Evolutionary conservation across 2,797 vertebrate genomes (phyloP).

Genomic region (Podarcis lilfordi): DNA sequence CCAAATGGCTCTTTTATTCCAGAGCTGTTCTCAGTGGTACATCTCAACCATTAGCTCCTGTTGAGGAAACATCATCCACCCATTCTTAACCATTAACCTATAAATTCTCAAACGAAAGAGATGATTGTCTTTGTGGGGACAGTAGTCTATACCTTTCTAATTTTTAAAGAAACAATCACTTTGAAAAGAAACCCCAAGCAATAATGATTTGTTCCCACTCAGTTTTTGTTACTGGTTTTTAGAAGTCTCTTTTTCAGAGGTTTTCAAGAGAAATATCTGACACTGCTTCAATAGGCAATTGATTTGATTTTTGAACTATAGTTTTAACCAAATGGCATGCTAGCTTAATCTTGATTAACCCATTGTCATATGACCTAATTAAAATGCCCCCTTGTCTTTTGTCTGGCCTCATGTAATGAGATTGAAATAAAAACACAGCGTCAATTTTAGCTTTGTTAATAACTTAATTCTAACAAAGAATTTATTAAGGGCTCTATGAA

Average conservation of each 20-base stretch:
- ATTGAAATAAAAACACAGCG: neutral
- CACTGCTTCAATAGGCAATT: neutral
- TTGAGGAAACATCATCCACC: neutral
- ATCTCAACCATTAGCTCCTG: neutral
- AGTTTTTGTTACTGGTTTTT: neutral
- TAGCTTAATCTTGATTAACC: slow-evolving; percentile 29
- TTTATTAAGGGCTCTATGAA: neutral
- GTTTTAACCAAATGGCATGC: neutral
- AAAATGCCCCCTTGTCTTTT: slow-evolving; percentile 3
- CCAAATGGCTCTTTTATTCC: neutral
- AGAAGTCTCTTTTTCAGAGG: neutral
- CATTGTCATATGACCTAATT: slow-evolving; percentile 15
- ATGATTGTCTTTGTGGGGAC: no score
- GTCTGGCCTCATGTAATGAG: neutral
- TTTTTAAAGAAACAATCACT: neutral
- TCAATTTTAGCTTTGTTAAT: slow-evolving; percentile 21
- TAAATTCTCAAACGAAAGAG: neutral
- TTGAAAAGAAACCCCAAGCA: neutral
- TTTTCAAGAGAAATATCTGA: neutral
- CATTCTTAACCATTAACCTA: neutral
- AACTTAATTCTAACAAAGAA: slow-evolving; percentile 19
- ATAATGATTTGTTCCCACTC: neutral
- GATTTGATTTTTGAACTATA: slow-evolving; percentile 15
- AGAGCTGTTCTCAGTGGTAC: neutral
- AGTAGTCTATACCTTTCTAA: neutral